Base-by-base conservation (phyloP, 2,888 invertebrate genomes). In the Hartigia nigra region DNA sequence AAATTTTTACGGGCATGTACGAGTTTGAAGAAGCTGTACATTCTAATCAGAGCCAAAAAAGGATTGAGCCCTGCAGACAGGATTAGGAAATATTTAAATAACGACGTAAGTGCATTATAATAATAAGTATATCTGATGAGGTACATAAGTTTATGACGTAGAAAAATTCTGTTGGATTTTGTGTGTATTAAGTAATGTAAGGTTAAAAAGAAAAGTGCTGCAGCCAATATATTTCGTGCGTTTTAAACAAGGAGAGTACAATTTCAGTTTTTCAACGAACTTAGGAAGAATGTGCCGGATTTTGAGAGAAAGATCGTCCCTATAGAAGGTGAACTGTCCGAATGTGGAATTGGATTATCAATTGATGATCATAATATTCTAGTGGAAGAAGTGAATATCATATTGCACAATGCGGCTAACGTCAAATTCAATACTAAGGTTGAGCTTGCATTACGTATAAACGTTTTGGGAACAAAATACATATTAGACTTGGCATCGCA, bases 381-480 rank as follows among this genome's bases (percentile, higher is more conserved):
- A 1, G 31, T 76, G 1, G 78, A 84, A 23, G 84, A 88, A 75
- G 82, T 82, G 0, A 80, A 86, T 32, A 74, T 89, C 12, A 86
- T 89, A 14, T 85, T 87, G 76, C 88, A 89, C 78, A 88, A 86
- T 70, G 88, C 84, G 0, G 82, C 86, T 14, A 75, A 82, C 11
- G 82, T 83, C 0, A 82, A 82, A 12, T 86, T 87, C n/a, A 74
- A 81, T 31, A 81, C 80, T 12, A 81, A 81, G 55, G 74, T 87
- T 11, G 79, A 79, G 14, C 1, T 55, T 0, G 76, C 81, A 1
- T 77, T 89, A n/a, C 79, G 79, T 31, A 77, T 79, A 12, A 87
- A 89, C 77, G 87, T 88, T 2, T 75, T 86, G 4, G 89, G 86
- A 4, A 88, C 89, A 0, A 81, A 83, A 35, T 81, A 81, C 31